Evolutionary conservation across 2,888 invertebrate species (phyloP).

Genomic region (Erannis defoliaria): DNA sequence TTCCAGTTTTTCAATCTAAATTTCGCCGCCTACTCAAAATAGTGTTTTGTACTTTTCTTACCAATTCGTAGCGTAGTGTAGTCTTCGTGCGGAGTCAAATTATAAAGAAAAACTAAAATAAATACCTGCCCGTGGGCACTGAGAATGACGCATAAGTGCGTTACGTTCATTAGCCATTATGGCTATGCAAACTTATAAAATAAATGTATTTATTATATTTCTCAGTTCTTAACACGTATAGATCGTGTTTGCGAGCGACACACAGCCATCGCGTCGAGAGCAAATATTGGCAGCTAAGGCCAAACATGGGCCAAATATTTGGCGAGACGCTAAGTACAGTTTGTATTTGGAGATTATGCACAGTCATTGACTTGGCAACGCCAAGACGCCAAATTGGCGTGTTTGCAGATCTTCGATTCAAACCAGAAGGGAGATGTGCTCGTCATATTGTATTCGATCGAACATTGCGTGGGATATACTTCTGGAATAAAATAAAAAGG

Average conservation of each 20-base stretch:
- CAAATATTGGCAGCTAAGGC: conserved; percentile 26
- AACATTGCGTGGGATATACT: neutral
- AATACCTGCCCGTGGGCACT: too few species aligned
- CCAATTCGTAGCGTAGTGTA: too few species aligned
- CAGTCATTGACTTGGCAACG: conserved; percentile 29
- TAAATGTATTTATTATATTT: conserved; percentile 15
- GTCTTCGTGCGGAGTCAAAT: too few species aligned
- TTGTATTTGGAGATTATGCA: conserved; percentile 22
- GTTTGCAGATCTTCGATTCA: conserved; percentile 13
- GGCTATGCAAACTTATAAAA: conserved; percentile 14
- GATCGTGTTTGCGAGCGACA: conserved; percentile 19
- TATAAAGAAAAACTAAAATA: neutral
- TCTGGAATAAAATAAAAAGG: too few species aligned
- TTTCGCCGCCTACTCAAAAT: too few species aligned
- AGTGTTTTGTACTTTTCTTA: too few species aligned
- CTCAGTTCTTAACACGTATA: conserved; percentile 19
- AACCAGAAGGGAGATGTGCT: conserved; percentile 9
- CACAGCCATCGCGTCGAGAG: conserved; percentile 13
- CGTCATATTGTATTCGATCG: conserved; percentile 11
- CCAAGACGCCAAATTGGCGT: too few species aligned
- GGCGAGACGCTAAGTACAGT: conserved; percentile 19
- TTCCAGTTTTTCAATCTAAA: too few species aligned
- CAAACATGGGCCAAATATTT: conserved; percentile 21
- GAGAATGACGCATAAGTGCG: conserved; percentile 2
- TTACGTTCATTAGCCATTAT: conserved; percentile 5